Base-by-base conservation (phyloP, 1,140 invertebrate genomes). In the Littorina saxatilis region DNA sequence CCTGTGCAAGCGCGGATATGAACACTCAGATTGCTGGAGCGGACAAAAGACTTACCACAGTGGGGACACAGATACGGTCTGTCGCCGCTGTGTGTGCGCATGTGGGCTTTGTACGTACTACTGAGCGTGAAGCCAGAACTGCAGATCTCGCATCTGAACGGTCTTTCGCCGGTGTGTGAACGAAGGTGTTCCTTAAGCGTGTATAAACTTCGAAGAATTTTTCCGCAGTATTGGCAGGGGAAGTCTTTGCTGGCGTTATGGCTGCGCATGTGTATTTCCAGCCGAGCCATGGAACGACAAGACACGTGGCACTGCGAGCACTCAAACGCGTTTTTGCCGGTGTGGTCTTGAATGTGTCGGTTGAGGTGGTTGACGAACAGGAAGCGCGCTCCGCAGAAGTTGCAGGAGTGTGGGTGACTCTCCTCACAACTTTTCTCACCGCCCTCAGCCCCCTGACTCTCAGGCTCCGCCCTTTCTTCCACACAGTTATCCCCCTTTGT, bases 271-370 rank as follows among this genome's bases (percentile, higher is more conserved):
- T 73, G 70, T 39, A 17, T 73, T 2, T 37, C 17, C 40, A 73
- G 70, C 13, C 66, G 66, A 1, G 66, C 35, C 35, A 40, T 17
- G 15, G 66, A 39, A 2, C 66, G 66, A 35, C 32, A 68, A 5
- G 66, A 68, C 35, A 29, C 35, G 35, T 32, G 23, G 92, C 97
- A 99, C 9, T 97, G 96, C 82, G 95, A 95, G 92, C 97, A 99
- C 90, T 97, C 97, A 94, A 99, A 99, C 9, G 98, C 98, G 91
- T 98, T 98, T 70, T 96, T 96, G 52, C 97, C 97, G 0, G 97
- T 98, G 92, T 98, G 97, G 90, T 97, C 98, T 20, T 87, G 82
- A 2, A 40, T 27, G 47, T 82, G 70, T 1, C 43, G 79, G 1
- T 37, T 43, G 40, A 84, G 78, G 74, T 52, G 66, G 43, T 47